Base-by-base conservation (phyloP, 2,797 vertebrate species). In the Sebastes taczanowskii region DNA sequence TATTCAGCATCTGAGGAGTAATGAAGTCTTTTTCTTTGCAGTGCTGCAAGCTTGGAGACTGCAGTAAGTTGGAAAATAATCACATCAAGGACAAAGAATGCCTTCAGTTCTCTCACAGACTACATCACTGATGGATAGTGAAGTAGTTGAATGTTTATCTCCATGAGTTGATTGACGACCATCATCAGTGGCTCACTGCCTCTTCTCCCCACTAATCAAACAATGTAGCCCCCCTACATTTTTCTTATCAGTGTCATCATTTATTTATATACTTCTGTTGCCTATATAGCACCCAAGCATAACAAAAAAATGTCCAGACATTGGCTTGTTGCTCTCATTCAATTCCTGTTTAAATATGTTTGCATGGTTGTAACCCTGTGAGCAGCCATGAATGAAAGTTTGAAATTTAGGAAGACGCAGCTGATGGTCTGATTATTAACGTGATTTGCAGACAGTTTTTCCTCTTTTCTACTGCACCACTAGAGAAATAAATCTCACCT, bases 141-240 rank as follows among this genome's bases (percentile, higher is more conserved):
- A 68, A 60, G 58, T 11, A 60, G 69, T n/a, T 73, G 46, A 49
- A 25, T 71, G 63, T 35, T 65, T 49, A 65, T 78, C 77, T 71
- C 60, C 11, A n/a, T 34, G 25, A 78, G 53, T 4, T 74, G 77
- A 62, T 62, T 62, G 74, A 69, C 2, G 29, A 69, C 58, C 22
- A 34, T 67, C 55, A 59, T 58, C 35, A 42, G 25, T 27, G 35
- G 23, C 13, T 59, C 20, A 18, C n/a, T 0, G 9, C 3, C 68
- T 35, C 53, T 55, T 16, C 10, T 59, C 23, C 11, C 16, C 18
- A 13, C 35, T 35, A 35, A 35, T 35, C 35, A 35, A 35, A 35
- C 35, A 35, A 35, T 35, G 35, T 35, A 35, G 35, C 35, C 1
- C 35, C 35, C 35, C 35, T 35, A 35, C 35, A 35, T 35, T 35